A percentile compares a stretch with the other conserved stretches of the same genome.
These are phyloP conservation scores for Perognathus longimembris DNA, from an alignment of 2,113 vertebrate genomes.

Conservation along the genomic window DNA sequence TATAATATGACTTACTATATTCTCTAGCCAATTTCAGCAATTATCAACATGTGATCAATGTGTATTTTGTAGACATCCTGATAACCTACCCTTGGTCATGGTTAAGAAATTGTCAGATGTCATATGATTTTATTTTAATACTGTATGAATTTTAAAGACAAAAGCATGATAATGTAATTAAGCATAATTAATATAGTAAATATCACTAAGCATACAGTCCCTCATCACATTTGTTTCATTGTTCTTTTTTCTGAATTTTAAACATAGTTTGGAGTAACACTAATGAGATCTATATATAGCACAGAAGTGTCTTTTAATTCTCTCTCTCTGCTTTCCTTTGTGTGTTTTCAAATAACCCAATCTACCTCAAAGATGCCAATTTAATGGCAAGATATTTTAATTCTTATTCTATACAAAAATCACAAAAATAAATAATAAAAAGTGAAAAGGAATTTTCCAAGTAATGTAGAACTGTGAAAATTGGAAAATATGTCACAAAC, in stretches of 20 bases:
- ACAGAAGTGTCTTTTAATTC: neutral
- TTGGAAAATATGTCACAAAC: neutral
- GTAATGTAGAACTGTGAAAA: neutral
- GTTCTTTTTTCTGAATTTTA: neutral
- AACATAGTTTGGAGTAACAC: neutral
- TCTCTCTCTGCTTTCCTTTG: neutral
- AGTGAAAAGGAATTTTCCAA: neutral
- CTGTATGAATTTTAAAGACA: neutral
- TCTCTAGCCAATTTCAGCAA: neutral
- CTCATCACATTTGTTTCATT: conserved; percentile 9
- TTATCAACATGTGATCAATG: neutral
- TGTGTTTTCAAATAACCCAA: neutral
- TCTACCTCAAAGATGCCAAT: neutral
- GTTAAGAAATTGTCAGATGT: neutral
- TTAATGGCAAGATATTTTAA: neutral
- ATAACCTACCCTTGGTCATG: neutral
- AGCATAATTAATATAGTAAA: neutral
- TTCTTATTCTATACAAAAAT: conserved; percentile 22
- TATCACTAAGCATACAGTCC: neutral
- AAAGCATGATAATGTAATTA: neutral
- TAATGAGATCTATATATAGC: neutral
- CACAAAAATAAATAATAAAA: neutral
- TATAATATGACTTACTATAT: neutral
- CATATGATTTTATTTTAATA: neutral
- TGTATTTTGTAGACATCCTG: neutral